phyloP scores from a whole-genome alignment of 64 coral and sea anemone genomes.

The Porites australiensis region DNA sequence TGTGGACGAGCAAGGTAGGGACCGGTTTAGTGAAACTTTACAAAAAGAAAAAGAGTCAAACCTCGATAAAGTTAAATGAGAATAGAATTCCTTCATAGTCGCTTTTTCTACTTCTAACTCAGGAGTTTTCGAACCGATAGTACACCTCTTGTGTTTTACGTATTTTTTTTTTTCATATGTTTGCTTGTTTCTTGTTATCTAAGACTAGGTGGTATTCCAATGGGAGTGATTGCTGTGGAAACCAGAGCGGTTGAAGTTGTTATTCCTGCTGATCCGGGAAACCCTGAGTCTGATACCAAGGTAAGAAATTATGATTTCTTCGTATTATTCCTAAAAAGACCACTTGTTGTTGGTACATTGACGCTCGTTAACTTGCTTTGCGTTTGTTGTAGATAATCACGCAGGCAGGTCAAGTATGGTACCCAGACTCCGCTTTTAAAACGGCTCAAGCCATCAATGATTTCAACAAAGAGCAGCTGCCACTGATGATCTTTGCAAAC shows the following conservation, averaged over 20 bases:
- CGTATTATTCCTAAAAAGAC: too few relatives aligned
- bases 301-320: constrained; percentile 1
- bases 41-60: too few relatives aligned
- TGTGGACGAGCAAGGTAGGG: constrained; percentile 94
- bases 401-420: constrained; percentile 99
- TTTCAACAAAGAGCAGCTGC: constrained; percentile 97
- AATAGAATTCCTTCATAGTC: too few relatives aligned
- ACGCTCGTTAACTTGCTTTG: background rate
- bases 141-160: background rate
- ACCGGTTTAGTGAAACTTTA: background rate
- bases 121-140: too few relatives aligned
- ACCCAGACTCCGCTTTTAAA: constrained; percentile 98
- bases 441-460: constrained; percentile 93
- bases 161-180: background rate
- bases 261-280: constrained; percentile 97
- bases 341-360: too few relatives aligned
- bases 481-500: constrained; percentile 98
- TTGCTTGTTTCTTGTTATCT: background rate
- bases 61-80: too few relatives aligned
- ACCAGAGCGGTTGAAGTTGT: constrained; percentile 96
- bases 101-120: too few relatives aligned
- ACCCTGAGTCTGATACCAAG: constrained; percentile 92
- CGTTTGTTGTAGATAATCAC: constrained; percentile 65
- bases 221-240: constrained; percentile 97
- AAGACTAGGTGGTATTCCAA: constrained; percentile 92